Conservation (phyloP, 92 coral and sea anemone genomes). For the Umimayanthus kanabou region DNA sequence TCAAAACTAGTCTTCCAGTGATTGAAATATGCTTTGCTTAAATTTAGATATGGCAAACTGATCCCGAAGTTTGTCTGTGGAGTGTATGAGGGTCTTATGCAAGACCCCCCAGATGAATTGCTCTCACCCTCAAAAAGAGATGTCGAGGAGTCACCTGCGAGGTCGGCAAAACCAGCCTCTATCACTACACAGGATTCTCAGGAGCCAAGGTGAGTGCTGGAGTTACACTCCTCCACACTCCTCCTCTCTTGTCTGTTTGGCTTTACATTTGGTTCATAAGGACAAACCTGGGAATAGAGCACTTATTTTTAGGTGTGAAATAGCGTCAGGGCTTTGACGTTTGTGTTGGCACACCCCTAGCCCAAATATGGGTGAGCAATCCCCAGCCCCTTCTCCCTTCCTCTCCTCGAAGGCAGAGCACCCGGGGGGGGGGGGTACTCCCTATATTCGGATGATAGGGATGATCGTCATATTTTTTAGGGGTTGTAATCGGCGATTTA, state of each 20-base stretch:
- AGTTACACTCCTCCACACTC: not conserved
- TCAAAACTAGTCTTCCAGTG: too few species aligned
- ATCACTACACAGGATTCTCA: conserved; percentile 71
- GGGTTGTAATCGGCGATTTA: too few species aligned
- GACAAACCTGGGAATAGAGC: not conserved
- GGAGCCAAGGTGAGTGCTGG: conserved; percentile 66
- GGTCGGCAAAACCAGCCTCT: conserved; percentile 63
- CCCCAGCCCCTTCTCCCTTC: too few species aligned
- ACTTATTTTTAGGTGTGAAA: too few species aligned
- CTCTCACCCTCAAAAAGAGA: conserved; percentile 84
- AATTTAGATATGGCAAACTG: conserved; percentile 64
- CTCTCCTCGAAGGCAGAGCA: too few species aligned
- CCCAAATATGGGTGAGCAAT: too few species aligned
- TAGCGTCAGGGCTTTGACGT: too few species aligned
- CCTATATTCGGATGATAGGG: too few species aligned
- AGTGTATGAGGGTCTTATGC: conserved; percentile 94
- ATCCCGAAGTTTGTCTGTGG: conserved; percentile 77
- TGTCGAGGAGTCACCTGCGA: conserved; percentile 83
- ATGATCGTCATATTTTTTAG: too few species aligned
- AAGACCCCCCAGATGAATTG: conserved; percentile 83
- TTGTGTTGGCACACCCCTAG: too few species aligned
- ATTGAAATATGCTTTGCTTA: not conserved
- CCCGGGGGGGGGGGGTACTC: too few species aligned
- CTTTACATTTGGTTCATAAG: not conserved
- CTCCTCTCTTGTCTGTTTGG: not conserved